Base-by-base conservation (phyloP, 2,113 vertebrate species). In the Motacilla tschutschensis region DNA sequence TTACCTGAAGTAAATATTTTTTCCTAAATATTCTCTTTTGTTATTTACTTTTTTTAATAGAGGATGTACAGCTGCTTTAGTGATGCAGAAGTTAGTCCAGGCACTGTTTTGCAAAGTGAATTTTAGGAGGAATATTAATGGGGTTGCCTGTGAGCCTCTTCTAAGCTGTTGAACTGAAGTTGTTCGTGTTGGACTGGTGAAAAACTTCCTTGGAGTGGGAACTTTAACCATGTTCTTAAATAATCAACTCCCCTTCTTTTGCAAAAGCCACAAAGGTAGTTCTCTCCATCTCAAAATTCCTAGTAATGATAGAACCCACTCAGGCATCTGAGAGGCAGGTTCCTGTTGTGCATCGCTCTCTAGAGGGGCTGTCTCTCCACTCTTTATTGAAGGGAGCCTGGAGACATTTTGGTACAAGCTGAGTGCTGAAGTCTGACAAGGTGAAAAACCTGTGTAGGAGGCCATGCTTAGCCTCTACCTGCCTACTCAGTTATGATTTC, bases 341-440 rank as follows among this genome's bases (percentile, higher is more conserved):
- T 93, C 7, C 35, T 80, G 60, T 62, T 79, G 13, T 90, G 33
- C 33, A n/a, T 50, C 17, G 4, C 24, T 33, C 31, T 62, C 1
- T 11, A 12, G 36, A 22, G 33, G 5, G 8, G 6, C 31, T 0
- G 0, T 43, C 25, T 47, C 36, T 57, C 33, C 4, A 8, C 5
- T 6, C 28, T 54, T 50, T 31, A 2, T 21, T 63, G 15, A 40
- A 20, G 41, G 41, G 48, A 73, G 12, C 12, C 44, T 63, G 25
- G 16, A 43, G 26, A 33, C 18, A 22, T 40, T 83, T 65, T 24
- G 18, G 15, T 66, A 17, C 15, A 47, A 63, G 25, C 13, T 14
- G n/a, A 10, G 21, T 85, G 19, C 41, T 28, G 9, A 15, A 80
- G 46, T 71, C 5, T 2, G 19, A 4, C 18, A 36, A 17, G 8